Base-by-base conservation (phyloP, 2,888 invertebrate genomes). In the Odontomyia ornata region DNA sequence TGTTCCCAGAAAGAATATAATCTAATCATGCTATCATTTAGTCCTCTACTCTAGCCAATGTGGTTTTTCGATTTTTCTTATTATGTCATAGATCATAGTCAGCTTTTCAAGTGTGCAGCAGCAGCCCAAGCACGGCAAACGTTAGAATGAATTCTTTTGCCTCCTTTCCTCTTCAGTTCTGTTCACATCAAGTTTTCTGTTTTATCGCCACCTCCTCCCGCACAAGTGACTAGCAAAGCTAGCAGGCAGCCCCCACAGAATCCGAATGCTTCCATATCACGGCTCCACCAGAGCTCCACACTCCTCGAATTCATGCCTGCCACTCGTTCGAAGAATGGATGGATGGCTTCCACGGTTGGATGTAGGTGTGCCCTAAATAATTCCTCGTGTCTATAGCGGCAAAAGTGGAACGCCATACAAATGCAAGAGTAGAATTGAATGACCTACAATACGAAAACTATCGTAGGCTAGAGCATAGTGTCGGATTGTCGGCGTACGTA, bases 361-460 rank as follows among this genome's bases (percentile, higher is more conserved):
- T 64, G 69, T 69, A 69, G 69, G 69, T 69, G 69, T 69, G 69
- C 47, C 69, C 69, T 69, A 46, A 69, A 69, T 69, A 69, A 23
- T 69, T 69, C 36, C 47, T 69, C 69, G 43, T 69, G 46, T 69
- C 69, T 21, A 23, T 43, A 21, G 36, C 25, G 47, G 46, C 21
- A 69, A 69, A 69, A 69, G 69, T 69, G 47, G 69, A 47, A 69
- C 69, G 36, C 69, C 69, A 47, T 46, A 69, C 69, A 47, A 46
- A 43, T 47, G 69, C 69, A 52, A 52, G n/a, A 69, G 15, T 0
- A 9, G 47, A 69, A 69, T 23, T 47, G 23, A 69, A 69, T 69
- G 69, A 69, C 69, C 69, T 47, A 69, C 69, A 69, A 69, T 67
- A 43, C 67, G 57, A 21, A 25, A 67, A 43, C 46, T 67, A 64